A percentile compares a stretch with the other conserved stretches of the same genome.
phyloP scores from a whole-genome alignment of 2,797 vertebrate species.

The Sorex maritimensis region DNA sequence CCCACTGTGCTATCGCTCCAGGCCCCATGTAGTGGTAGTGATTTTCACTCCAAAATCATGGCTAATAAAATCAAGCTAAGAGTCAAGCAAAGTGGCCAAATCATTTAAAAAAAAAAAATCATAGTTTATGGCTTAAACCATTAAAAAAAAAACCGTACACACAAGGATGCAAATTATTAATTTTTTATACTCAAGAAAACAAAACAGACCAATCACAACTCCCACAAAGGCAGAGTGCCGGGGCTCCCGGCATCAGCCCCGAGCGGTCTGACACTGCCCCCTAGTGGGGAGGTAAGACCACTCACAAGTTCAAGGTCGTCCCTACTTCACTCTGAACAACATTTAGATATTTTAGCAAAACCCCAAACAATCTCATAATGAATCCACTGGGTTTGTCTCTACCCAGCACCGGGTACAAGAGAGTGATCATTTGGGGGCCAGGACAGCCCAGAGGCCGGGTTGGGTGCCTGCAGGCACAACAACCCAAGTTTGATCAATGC shows the following conservation, averaged over 20 bases:
- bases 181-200: neutral
- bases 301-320: neutral
- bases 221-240: neutral
- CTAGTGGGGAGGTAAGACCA: constrained; percentile 57
- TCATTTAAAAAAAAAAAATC: neutral
- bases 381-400: neutral
- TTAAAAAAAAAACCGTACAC: neutral
- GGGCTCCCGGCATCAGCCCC: no score
- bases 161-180: neutral
- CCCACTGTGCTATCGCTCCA: no score
- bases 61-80: constrained; percentile 28
- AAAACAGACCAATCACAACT: constrained; percentile 5
- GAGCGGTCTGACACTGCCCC: constrained; percentile 57
- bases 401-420: neutral
- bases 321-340: neutral
- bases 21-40: neutral
- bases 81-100: constrained; percentile 43
- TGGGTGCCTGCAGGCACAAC: no score
- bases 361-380: neutral
- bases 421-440: constrained; percentile 18
- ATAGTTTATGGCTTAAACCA: constrained; percentile 14
- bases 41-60: constrained; percentile 32
- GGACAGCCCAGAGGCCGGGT: no score
- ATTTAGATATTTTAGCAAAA: neutral
- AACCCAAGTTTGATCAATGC: no score